Evolutionary conservation across 1,140 invertebrate species (phyloP), one percentile per base, ranked within the genome.

Genomic region (Ceratina japonica): DNA sequence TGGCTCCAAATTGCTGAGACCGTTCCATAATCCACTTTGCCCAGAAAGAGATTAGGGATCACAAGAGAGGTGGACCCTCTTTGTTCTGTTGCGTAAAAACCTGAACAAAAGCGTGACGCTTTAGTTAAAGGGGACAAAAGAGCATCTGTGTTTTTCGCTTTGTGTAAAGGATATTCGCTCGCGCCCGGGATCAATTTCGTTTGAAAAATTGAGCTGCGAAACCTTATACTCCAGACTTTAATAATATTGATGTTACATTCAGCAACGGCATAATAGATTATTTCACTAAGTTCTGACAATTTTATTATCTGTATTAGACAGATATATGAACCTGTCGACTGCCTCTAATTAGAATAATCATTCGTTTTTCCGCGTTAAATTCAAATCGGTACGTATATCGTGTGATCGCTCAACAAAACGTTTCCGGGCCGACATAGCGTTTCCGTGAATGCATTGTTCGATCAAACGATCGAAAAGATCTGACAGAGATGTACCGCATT

Each of bases 401-500:
- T 44, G 37, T 44, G 37, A 54, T 5, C 20, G 1, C 8, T 7
- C 10, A 0, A 16, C 20, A 52, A 65, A 73, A 65, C 52, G 77
- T 37, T 79, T 79, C 77, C 77, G 77, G 56, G 51, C 52, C 44
- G 4, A 5, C 18, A 7, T 18, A 44, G 52, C 3, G 61, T 74
- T 79, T 64, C 49, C 77, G 16, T 70, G 76, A 61, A 73, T 58
- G 51, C 52, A 79, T 79, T 79, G 70, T 64, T 64, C 27, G 31
- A 70, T 71, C 75, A 37, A 77, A 77, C 69, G 49, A 27, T 58
- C 61, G 18, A 49, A 79, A 65, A 56, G 65, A 44, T 44, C 37
- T 49, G 51, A 20, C 8, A 16, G 15, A 72, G 59, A 56, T 72
- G 71, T 37, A 44, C 12, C 31, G 18, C 27, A 72, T 72, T 78